Conservation (phyloP, 2,888 invertebrate genomes). For the Eilema depressum region DNA sequence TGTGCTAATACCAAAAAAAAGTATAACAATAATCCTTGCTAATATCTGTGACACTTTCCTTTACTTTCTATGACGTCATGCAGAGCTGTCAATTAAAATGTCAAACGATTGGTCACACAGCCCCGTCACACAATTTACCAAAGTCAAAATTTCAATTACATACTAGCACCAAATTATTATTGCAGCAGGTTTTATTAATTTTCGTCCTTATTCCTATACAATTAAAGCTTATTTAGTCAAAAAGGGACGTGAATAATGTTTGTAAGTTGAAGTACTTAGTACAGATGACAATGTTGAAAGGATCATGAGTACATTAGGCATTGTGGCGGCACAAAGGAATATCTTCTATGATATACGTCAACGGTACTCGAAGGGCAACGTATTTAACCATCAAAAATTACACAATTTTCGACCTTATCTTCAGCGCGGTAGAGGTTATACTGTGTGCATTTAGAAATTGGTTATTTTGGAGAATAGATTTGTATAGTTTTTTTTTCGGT, state of each 20-base stretch:
- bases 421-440: slow-evolving; percentile 27
- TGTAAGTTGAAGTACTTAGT: slow-evolving; percentile 75
- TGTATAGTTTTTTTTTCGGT: slow-evolving; percentile 57
- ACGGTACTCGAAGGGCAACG: slow-evolving; percentile 61
- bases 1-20: slow-evolving; percentile 30
- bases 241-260: slow-evolving; percentile 27
- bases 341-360: slow-evolving; percentile 74
- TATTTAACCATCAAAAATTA: slow-evolving; percentile 14
- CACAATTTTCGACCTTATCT: slow-evolving; percentile 43
- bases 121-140: slow-evolving; percentile 83
- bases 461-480: slow-evolving; percentile 41
- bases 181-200: slow-evolving; percentile 23
- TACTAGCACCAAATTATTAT: not conserved
- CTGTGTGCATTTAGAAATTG: slow-evolving; percentile 13
- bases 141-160: slow-evolving; percentile 82
- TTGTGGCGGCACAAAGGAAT: slow-evolving; percentile 75
- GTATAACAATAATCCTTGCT: slow-evolving; percentile 29
- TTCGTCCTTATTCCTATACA: slow-evolving; percentile 28
- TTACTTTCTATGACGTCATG: slow-evolving; percentile 61
- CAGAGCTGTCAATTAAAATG: slow-evolving; percentile 71
- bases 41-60: slow-evolving; percentile 46
- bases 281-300: slow-evolving; percentile 83
- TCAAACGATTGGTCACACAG: slow-evolving; percentile 70
- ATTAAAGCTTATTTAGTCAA: not conserved
- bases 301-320: slow-evolving; percentile 84